A percentile compares a stretch with the other conserved stretches of the same genome.
Evolutionary conservation across 1,140 invertebrate genomes (phyloP).

Genomic region (Radopholus similis): DNA sequence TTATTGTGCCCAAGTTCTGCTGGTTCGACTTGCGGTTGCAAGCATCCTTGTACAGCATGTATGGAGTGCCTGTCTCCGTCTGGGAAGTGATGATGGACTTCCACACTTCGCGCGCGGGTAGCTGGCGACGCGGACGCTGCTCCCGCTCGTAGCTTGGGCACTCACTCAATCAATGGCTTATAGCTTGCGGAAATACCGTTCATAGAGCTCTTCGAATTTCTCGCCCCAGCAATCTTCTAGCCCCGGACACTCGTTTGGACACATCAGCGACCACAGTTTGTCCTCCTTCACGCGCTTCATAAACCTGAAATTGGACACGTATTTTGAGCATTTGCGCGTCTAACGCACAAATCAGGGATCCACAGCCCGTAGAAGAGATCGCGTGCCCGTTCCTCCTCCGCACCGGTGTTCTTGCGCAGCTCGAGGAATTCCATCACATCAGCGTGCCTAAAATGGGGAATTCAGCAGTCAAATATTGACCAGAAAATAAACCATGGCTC

Average conservation of each 20-base stretch:
- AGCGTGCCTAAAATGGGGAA: no score
- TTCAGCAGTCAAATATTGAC: no score
- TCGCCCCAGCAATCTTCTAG: slow-evolving; percentile 87
- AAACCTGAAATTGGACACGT: slow-evolving; percentile 65
- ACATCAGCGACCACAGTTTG: slow-evolving; percentile 89
- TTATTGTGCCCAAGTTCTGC: slow-evolving; percentile 95
- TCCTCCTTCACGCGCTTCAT: slow-evolving; percentile 90
- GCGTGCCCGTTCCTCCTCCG: slow-evolving; percentile 83
- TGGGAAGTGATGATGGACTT: slow-evolving; percentile 88
- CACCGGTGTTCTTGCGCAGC: slow-evolving; percentile 87
- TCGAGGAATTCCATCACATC: slow-evolving; percentile 94
- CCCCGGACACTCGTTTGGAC: slow-evolving; percentile 85
- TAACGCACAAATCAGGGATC: slow-evolving; percentile 80
- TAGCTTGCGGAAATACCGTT: slow-evolving; percentile 64
- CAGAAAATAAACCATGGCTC: no score
- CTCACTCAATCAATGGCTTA: neutral
- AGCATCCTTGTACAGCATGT: slow-evolving; percentile 79
- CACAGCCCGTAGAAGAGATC: slow-evolving; percentile 97
- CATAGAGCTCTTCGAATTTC: slow-evolving; percentile 85
- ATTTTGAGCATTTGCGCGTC: neutral
- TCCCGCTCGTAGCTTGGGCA: slow-evolving; percentile 76
- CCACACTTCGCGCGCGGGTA: slow-evolving; percentile 86
- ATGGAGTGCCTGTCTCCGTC: slow-evolving; percentile 95
- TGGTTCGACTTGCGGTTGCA: slow-evolving; percentile 97
- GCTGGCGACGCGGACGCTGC: slow-evolving; percentile 71